Evolutionary conservation across 2,797 vertebrate genomes (phyloP).

Genomic region (Pyrocephalus nanus): DNA sequence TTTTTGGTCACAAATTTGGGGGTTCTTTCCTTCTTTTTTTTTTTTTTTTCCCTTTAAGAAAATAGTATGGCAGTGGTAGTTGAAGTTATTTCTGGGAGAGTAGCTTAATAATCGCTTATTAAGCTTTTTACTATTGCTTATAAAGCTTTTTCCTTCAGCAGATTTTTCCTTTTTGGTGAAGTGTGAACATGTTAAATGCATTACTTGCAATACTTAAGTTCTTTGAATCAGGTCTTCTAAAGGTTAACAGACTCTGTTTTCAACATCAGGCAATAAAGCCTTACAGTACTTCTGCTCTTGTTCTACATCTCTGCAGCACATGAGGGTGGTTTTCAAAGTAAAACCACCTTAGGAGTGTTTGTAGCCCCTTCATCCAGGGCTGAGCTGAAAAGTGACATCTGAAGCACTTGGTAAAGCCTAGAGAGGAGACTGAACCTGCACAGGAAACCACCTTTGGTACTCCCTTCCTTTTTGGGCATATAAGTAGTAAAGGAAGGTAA

Average conservation of each 20-base stretch:
- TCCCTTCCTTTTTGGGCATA: background rate
- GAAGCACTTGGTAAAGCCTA: background rate
- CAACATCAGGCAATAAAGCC: background rate
- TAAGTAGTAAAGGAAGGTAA: background rate
- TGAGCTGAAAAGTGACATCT: background rate
- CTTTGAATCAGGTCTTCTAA: background rate
- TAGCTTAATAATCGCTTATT: background rate
- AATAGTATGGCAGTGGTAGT: background rate
- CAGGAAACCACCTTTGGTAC: background rate
- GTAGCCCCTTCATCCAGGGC: background rate
- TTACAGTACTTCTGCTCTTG: background rate
- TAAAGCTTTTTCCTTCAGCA: background rate
- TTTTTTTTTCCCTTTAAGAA: background rate
- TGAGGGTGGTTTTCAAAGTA: background rate
- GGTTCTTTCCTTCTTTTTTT: background rate
- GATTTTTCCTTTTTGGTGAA: background rate
- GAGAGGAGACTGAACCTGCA: background rate
- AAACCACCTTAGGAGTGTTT: rapidly evolving
- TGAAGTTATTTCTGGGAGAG: background rate
- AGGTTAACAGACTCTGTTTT: background rate
- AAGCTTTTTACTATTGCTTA: background rate
- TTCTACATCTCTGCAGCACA: background rate
- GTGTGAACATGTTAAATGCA: background rate
- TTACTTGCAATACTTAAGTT: background rate
- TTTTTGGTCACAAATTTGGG: background rate